A percentile compares a stretch with the other conserved stretches of the same genome.
These are phyloP conservation scores for Leptopilina clavipes DNA, from an alignment of 1,140 invertebrate species.

Conservation along the genomic window DNA sequence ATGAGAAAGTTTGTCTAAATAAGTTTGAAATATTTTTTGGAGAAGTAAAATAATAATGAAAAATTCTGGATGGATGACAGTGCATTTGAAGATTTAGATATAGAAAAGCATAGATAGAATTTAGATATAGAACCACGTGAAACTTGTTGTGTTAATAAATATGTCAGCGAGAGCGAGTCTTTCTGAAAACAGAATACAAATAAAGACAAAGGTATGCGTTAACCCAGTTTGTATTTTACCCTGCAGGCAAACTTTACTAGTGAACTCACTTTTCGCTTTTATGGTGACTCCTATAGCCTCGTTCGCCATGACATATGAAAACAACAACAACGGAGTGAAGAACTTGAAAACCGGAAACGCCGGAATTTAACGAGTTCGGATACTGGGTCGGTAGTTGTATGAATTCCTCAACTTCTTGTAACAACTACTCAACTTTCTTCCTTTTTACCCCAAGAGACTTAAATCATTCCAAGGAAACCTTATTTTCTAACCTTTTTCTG, in stretches of 20 bases:
- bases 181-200: constrained; percentile 2
- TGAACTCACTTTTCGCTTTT: constrained; percentile 42
- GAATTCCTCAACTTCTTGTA: constrained; percentile 9
- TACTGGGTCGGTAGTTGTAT: constrained; percentile 40
- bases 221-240: constrained; percentile 53
- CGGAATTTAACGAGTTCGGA: constrained; percentile 11
- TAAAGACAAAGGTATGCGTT: constrained; percentile 43
- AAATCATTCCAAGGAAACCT: not conserved
- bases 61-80: no score
- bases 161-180: constrained; percentile 38
- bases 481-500: not conserved
- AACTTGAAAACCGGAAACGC: constrained; percentile 52
- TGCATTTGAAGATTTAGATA: constrained; percentile 30
- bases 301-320: constrained; percentile 60
- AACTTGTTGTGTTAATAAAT: constrained; percentile 34
- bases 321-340: constrained; percentile 49
- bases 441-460: not conserved
- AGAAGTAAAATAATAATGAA: no score
- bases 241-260: constrained; percentile 37
- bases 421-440: not conserved
- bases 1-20: no score
- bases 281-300: constrained; percentile 49
- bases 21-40: no score
- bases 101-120: no score
- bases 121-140: constrained; percentile 43